Conservation (phyloP, 2,113 vertebrate genomes). For the Macrotus californicus region DNA sequence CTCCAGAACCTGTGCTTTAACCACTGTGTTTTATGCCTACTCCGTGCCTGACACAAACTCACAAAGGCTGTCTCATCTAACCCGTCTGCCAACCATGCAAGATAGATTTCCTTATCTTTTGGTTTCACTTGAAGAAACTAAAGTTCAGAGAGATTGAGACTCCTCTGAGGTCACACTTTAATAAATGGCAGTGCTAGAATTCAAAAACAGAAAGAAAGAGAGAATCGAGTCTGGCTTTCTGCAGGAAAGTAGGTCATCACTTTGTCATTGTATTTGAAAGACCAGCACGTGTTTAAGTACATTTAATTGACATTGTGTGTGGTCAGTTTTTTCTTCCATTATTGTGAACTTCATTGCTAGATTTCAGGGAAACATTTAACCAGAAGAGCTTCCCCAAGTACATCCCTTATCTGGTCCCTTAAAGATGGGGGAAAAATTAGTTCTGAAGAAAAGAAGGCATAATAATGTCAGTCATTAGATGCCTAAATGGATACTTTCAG, state of each 20-base stretch:
- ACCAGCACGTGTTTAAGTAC: constrained; percentile 67
- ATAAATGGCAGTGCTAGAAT: not conserved
- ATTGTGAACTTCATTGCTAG: constrained; percentile 35
- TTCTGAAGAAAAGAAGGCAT: constrained; percentile 8
- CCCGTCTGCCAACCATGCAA: not conserved
- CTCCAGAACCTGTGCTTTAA: not conserved
- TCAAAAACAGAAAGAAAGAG: not conserved
- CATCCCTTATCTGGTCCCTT: not conserved
- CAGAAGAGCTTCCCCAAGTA: constrained; percentile 9
- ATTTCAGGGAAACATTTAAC: constrained; percentile 42
- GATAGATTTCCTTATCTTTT: not conserved
- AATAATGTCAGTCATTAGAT: constrained; percentile 9
- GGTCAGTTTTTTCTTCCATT: constrained; percentile 64
- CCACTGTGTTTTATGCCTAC: not conserved
- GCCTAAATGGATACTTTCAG: not conserved
- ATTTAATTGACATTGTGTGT: constrained; percentile 42
- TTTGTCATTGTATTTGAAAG: constrained; percentile 67
- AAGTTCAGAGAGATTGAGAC: not conserved
- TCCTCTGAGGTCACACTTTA: not conserved
- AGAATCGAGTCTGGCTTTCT: constrained; percentile 52
- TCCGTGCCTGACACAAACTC: not conserved
- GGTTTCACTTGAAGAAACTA: not conserved
- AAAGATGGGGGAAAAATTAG: not conserved
- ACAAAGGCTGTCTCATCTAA: not conserved
- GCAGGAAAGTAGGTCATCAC: constrained; percentile 76